Conservation (phyloP, 2,888 invertebrate species). For the Machimus atricapillus region DNA sequence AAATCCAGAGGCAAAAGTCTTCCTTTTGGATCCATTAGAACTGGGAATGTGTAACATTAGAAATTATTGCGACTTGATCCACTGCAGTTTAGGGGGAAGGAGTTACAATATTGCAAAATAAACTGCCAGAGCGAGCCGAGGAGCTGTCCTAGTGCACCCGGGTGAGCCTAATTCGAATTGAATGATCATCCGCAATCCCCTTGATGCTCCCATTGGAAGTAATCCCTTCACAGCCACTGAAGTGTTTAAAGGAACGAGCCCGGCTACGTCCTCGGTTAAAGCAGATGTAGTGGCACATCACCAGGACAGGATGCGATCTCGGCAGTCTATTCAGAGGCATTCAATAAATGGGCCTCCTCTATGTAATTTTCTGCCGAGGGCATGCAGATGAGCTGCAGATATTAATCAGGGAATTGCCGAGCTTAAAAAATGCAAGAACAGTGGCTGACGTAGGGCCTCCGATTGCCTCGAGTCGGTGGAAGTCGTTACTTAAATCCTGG, state of each 20-base stretch:
- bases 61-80: neutral
- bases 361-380: neutral
- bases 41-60: neutral
- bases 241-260: neutral
- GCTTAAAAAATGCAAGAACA: neutral
- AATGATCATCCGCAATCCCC: neutral
- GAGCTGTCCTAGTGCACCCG: neutral
- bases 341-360: neutral
- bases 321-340: neutral
- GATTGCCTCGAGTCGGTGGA: neutral
- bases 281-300: neutral
- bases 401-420: neutral
- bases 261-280: neutral
- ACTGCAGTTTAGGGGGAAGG: neutral
- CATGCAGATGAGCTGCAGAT: neutral
- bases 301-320: neutral
- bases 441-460: neutral
- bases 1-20: neutral
- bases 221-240: neutral
- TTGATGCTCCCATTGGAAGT: neutral
- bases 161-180: neutral
- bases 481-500: neutral
- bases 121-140: neutral
- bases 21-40: neutral
- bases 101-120: neutral